A percentile compares a stretch with the other conserved stretches of the same genome.
Evolutionary conservation across 2,113 vertebrate genomes (phyloP).

Genomic region (Oophaga pumilio): DNA sequence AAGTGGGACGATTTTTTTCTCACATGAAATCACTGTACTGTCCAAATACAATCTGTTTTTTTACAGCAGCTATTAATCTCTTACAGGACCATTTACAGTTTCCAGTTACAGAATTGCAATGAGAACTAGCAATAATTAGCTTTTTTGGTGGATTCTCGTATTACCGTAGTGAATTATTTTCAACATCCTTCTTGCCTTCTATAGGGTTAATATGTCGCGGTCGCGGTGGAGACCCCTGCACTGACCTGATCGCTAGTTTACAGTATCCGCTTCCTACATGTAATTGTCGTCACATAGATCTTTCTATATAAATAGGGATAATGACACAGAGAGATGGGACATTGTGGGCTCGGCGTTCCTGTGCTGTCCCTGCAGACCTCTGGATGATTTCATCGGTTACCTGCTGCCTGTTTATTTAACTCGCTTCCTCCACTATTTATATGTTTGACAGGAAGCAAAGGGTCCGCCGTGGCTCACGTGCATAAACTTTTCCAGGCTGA

Average conservation of each 20-base stretch:
- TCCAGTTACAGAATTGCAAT: too few species aligned
- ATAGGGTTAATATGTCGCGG: background rate
- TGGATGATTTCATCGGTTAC: slow-evolving; percentile 38
- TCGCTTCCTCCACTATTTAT: slow-evolving; percentile 41
- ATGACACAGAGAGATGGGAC: slow-evolving; percentile 19
- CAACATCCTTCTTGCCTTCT: background rate
- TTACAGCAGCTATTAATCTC: too few species aligned
- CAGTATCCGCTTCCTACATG: slow-evolving; percentile 15
- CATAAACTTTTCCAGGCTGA: slow-evolving; percentile 78
- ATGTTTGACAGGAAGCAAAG: slow-evolving; percentile 78
- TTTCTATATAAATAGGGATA: slow-evolving; percentile 48
- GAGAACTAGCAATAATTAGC: too few species aligned
- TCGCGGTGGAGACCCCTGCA: background rate
- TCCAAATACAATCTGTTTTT: too few species aligned
- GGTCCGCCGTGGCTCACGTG: slow-evolving; percentile 83
- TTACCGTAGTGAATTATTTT: background rate
- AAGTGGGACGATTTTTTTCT: too few species aligned
- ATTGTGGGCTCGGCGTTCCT: slow-evolving; percentile 6
- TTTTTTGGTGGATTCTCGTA: background rate
- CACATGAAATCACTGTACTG: too few species aligned
- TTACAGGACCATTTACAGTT: too few species aligned
- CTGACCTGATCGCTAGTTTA: slow-evolving; percentile 5
- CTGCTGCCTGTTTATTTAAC: slow-evolving; percentile 31
- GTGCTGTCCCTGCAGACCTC: background rate
- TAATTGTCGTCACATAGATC: slow-evolving; percentile 21